Conservation (phyloP, 1,140 invertebrate species). For the Radopholus similis region DNA sequence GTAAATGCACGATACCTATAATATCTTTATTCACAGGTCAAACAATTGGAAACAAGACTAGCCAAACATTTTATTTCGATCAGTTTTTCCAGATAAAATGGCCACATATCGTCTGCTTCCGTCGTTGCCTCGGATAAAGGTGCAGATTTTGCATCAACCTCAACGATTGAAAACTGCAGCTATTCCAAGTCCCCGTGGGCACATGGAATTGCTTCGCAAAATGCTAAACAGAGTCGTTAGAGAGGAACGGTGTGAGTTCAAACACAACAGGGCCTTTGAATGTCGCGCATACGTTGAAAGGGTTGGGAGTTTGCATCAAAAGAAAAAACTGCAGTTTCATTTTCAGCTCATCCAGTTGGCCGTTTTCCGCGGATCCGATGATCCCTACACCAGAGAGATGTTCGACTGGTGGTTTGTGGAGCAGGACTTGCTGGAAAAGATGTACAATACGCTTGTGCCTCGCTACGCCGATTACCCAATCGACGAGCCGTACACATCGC, state of each 20-base stretch:
- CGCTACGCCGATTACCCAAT: constrained; percentile 30
- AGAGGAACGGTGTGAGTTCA: constrained; percentile 49
- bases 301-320: constrained; percentile 16
- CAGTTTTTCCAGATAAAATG: background rate
- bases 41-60: no score
- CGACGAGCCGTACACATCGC: constrained; percentile 41
- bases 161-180: constrained; percentile 43
- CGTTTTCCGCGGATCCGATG: constrained; percentile 37
- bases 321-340: background rate
- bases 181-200: constrained; percentile 24
- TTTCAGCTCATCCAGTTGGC: constrained; percentile 51
- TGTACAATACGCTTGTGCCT: constrained; percentile 39
- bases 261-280: constrained; percentile 50
- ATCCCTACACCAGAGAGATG: constrained; percentile 53
- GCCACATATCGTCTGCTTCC: constrained; percentile 15
- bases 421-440: constrained; percentile 39
- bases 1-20: no score
- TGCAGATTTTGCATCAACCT: constrained; percentile 46
- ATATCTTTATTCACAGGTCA: no score
- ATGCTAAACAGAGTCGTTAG: constrained; percentile 46
- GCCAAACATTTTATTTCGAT: background rate
- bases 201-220: constrained; percentile 38
- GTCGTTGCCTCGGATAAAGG: constrained; percentile 45
- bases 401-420: constrained; percentile 51
- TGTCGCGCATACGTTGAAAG: constrained; percentile 48